Evolutionary conservation across 1,140 invertebrate species (phyloP).

Genomic region (Leptopilina boulardi): DNA sequence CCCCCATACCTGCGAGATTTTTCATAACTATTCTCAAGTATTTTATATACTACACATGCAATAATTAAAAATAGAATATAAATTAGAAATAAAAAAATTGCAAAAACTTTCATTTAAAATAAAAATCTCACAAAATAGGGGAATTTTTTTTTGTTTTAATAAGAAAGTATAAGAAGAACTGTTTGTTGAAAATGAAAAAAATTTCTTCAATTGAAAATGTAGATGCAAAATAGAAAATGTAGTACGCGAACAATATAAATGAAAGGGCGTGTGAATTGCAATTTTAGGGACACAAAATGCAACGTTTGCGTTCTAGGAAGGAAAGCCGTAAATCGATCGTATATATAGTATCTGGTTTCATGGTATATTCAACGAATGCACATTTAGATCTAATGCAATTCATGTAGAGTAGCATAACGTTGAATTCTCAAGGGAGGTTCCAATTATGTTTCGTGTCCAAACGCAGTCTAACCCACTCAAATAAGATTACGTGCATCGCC

Average conservation of each 20-base stretch:
- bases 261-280: neutral
- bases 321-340: conserved; percentile 8
- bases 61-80: no score
- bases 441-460: conserved; percentile 57
- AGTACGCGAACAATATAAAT: neutral
- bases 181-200: neutral
- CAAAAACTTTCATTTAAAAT: no score
- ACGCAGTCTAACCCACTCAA: conserved; percentile 50
- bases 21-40: no score
- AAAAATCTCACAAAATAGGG: no score
- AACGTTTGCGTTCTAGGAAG: neutral
- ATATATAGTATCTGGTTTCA: conserved; percentile 1
- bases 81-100: no score
- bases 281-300: neutral
- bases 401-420: conserved; percentile 21
- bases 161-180: neutral
- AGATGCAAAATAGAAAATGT: neutral
- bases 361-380: conserved; percentile 31
- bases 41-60: no score
- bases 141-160: no score
- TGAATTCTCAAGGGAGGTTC: conserved; percentile 48
- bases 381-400: conserved; percentile 28
- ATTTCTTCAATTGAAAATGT: neutral
- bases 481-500: conserved; percentile 54
- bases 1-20: no score